phyloP scores from a whole-genome alignment of 1,140 invertebrate genomes.

The Panagrolaimus sp. region DNA sequence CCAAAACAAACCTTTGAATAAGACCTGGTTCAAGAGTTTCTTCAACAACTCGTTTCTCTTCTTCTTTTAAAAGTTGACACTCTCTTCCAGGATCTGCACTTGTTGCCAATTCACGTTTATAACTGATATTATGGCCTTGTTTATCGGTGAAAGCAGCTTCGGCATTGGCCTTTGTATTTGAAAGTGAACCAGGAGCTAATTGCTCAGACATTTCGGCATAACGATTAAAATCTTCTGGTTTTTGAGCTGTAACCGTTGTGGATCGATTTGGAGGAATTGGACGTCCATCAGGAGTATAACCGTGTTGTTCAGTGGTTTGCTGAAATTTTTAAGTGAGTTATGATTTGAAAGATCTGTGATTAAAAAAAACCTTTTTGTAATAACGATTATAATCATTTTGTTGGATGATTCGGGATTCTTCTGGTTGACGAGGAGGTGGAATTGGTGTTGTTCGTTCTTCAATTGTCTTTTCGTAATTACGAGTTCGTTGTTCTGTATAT shows the following conservation, averaged over 20 bases:
- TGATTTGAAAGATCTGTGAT: neutral
- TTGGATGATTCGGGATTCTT: constrained; percentile 17
- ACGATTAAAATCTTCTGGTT: constrained; percentile 35
- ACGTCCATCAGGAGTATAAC: constrained; percentile 16
- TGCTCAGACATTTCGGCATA: constrained; percentile 45
- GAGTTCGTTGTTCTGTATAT: constrained; percentile 10
- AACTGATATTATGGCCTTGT: constrained; percentile 43
- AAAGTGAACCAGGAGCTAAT: constrained; percentile 39
- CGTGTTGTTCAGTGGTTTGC: constrained; percentile 32
- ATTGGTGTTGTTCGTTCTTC: constrained; percentile 14
- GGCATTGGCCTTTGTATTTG: constrained; percentile 46
- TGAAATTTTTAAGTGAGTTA: constrained; percentile 16
- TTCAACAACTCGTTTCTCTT: constrained; percentile 49
- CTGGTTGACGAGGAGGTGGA: constrained; percentile 14
- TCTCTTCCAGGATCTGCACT: constrained; percentile 47
- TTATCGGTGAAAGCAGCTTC: constrained; percentile 39
- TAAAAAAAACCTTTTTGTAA: constrained; percentile 28
- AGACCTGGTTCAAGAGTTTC: constrained; percentile 51
- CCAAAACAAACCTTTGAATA: constrained; percentile 39
- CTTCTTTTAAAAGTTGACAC: constrained; percentile 44
- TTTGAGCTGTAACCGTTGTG: constrained; percentile 15
- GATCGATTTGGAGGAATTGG: constrained; percentile 13
- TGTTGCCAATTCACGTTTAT: constrained; percentile 48
- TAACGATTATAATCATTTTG: constrained; percentile 29
- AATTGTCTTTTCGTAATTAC: constrained; percentile 13